phyloP scores from a whole-genome alignment of 2,797 vertebrate species.

The Sebastes oblongus region DNA sequence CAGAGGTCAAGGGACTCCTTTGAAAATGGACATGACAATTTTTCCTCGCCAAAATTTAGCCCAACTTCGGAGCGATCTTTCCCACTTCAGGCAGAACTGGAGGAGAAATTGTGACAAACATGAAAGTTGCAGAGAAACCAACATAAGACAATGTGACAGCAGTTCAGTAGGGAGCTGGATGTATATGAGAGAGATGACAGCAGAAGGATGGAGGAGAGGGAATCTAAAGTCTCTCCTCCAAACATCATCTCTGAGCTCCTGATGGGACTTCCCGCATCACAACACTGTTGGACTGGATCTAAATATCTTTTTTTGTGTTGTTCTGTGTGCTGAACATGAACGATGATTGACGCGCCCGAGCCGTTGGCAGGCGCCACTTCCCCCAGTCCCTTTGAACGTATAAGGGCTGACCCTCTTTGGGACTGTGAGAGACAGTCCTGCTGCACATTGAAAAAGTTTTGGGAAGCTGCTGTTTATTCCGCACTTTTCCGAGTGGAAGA shows the following conservation, averaged over 20 bases:
- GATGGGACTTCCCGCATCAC: background rate
- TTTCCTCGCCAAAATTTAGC: no score
- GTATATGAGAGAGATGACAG: background rate
- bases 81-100: no score
- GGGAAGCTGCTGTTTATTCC: background rate
- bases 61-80: background rate
- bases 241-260: background rate
- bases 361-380: background rate
- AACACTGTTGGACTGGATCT: background rate
- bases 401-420: background rate
- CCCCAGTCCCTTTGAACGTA: background rate
- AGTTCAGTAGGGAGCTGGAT: constrained; percentile 13
- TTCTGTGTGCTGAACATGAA: background rate
- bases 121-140: background rate
- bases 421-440: background rate
- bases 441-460: background rate
- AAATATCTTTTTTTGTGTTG: background rate
- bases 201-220: background rate
- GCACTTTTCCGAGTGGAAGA: background rate
- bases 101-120: background rate
- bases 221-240: background rate
- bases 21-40: no score
- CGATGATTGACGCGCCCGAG: background rate
- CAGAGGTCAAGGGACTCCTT: no score
- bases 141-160: constrained; percentile 6